Evolutionary conservation across 2,113 vertebrate genomes (phyloP), one percentile per base, ranked within the genome.

Genomic region (Tragelaphus scriptus): DNA sequence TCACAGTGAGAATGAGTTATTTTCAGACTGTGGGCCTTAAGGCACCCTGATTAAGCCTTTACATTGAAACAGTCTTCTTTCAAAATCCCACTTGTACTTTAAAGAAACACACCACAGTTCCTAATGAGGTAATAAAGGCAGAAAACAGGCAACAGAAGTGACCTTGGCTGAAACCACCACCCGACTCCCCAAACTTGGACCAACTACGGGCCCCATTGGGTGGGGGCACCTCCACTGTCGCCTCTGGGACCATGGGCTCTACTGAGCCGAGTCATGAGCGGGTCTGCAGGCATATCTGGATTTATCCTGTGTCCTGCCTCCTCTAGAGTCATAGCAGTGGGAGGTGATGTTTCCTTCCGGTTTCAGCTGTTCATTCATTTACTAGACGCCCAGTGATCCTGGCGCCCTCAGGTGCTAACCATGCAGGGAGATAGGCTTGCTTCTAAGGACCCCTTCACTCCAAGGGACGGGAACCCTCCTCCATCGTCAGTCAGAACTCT

Each of bases 381-480:
- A 47, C 51, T 5, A 61, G 44, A 28, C 1, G 25, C 26, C 40
- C 51, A 56, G 36, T 13, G 84, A 47, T 16, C 16, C 7, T 56
- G 32, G 77, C 4, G 21, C 3, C 23, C 17, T 65, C 1, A 13
- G 12, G 65, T 1, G 0, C 63, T 2, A 21, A 15, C 17, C 8
- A 5, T 12, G 58, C 3, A 17, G 36, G 17, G 10, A 19, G 30
- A 36, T 0, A 3, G 11, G 11, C 1, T 32, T 40, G 47, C 36
- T 91, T 65, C 77, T 47, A 84, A 85, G n/a, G 85, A n/a, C 19
- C 7, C 21, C 14, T 51, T 36, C 3, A 21, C 25, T 15, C 28
- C 3, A 2, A 47, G 36, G 47, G 58, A 47, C 0, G 0, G 11
- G 14, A 16, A 1, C 1, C 23, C 40, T 79, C 65, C 13, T 88